Conservation (phyloP, 2,888 invertebrate species). For the Caenorhabditis sp. region DNA sequence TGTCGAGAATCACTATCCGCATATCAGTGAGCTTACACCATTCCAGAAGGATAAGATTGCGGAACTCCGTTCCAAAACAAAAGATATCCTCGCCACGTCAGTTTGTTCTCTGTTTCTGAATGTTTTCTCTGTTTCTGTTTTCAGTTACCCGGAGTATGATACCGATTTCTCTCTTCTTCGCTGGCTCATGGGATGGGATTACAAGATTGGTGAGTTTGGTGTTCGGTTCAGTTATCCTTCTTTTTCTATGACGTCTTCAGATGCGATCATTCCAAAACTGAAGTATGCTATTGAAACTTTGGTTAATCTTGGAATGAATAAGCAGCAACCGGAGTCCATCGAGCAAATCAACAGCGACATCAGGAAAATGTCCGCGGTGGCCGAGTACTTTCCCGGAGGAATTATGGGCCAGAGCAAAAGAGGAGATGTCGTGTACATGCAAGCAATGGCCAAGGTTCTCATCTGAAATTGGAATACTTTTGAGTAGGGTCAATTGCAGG, state of each 20-base stretch:
- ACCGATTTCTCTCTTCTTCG: conserved; percentile 73
- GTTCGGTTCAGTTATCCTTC: background rate
- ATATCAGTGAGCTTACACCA: conserved; percentile 45
- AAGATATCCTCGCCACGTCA: conserved; percentile 43
- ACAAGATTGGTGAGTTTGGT: conserved; percentile 66
- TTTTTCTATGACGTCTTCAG: conserved; percentile 28
- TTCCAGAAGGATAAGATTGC: conserved; percentile 62
- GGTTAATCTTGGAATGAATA: conserved; percentile 54
- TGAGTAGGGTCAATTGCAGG: background rate
- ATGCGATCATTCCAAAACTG: conserved; percentile 62
- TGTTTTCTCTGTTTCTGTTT: conserved; percentile 16
- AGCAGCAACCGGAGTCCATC: conserved; percentile 45
- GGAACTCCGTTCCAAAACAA: conserved; percentile 55
- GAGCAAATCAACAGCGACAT: conserved; percentile 69
- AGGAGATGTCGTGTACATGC: conserved; percentile 66
- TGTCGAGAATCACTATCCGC: conserved; percentile 59
- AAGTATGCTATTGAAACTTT: conserved; percentile 49
- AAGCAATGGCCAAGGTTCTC: conserved; percentile 57
- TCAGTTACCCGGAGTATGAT: conserved; percentile 65
- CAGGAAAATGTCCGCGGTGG: conserved; percentile 59
- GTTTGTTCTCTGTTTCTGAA: conserved; percentile 6
- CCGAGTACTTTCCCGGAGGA: conserved; percentile 74
- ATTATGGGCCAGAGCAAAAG: conserved; percentile 62
- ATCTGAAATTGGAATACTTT: background rate
- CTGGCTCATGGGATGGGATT: conserved; percentile 76